Base-by-base conservation (phyloP, 1,140 invertebrate species). In the Megalopta genalis region DNA sequence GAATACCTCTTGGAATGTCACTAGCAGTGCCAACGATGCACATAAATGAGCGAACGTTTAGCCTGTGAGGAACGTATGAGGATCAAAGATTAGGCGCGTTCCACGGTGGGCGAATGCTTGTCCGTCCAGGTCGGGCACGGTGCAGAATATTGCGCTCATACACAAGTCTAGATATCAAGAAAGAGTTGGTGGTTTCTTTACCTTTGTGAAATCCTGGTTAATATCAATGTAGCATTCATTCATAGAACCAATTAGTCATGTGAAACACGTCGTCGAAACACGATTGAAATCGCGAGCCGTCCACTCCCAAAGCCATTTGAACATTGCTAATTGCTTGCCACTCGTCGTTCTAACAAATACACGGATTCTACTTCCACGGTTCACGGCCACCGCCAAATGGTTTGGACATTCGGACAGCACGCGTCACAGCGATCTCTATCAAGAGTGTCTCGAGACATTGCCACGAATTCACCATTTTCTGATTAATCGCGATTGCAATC, bases 161-260 rank as follows among this genome's bases (percentile, higher is more conserved):
- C 72, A 86, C 83, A 86, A 86, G 67, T 79, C 84, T 86, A 86
- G 54, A 79, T 86, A 86, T 86, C 72, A 87, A 87, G 85, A 87
- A 86, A 87, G 86, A 91, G 86, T 90, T 89, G 88, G 88, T 89
- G 86, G 90, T 90, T 76, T 91, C 86, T 92, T 93, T 93, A 93
- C 92, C 92, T 93, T 93, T 84, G 91, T 93, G 86, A 93, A 93
- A 93, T 93, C 92, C 92, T 93, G 92, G 91, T 89, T 91, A 92
- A 91, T 92, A 91, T 91, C 87, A 93, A 92, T 88, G 92, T 91
- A 93, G 92, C 91, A 92, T 91, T 92, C 88, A 90, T 93, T 93
- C 89, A 91, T 91, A 93, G 91, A 92, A 93, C 91, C 90, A 89
- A 93, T 91, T 93, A 93, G 90, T 91, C 82, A 92, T 90, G 70